Conservation (phyloP, 2,113 vertebrate genomes). For the Phycodurus eques region DNA sequence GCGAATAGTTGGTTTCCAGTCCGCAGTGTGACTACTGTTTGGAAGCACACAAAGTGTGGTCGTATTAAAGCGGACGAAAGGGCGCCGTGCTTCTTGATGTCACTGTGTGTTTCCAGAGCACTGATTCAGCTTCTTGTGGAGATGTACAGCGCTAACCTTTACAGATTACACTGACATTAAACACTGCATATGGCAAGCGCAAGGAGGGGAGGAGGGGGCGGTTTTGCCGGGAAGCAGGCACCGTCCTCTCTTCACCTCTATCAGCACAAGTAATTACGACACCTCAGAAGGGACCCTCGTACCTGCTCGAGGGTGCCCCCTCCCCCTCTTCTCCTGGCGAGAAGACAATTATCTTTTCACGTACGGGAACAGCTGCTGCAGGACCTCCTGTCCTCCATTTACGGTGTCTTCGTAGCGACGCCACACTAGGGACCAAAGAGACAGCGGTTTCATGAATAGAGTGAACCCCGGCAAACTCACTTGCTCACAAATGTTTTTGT, state of each 20-base stretch:
- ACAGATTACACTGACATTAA: slow-evolving; percentile 9
- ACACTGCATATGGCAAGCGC: slow-evolving; percentile 6
- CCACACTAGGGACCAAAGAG: not conserved
- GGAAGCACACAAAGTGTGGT: not conserved
- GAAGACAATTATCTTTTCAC: slow-evolving; percentile 5
- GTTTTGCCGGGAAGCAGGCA: not conserved
- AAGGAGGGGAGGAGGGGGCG: not conserved
- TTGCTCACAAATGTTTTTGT: not conserved
- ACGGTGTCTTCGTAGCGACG: not conserved
- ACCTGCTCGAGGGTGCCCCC: not conserved
- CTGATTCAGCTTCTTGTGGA: slow-evolving; percentile 2
- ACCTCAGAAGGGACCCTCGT: slow-evolving; percentile 3
- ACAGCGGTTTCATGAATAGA: not conserved
- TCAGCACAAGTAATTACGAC: slow-evolving; percentile 5
- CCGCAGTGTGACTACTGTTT: not conserved
- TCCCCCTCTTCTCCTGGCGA: not conserved
- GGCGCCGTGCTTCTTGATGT: not conserved
- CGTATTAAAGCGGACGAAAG: slow-evolving; percentile 2
- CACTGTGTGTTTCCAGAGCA: slow-evolving; percentile 3
- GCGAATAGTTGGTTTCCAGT: not conserved
- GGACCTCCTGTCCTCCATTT: not conserved
- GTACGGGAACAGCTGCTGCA: not conserved
- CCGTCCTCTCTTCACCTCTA: slow-evolving; percentile 1
- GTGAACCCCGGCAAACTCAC: not conserved
- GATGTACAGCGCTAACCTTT: slow-evolving; percentile 8